Evolutionary conservation across 2,797 vertebrate species (phyloP).

Genomic region (Florisuga fusca): DNA sequence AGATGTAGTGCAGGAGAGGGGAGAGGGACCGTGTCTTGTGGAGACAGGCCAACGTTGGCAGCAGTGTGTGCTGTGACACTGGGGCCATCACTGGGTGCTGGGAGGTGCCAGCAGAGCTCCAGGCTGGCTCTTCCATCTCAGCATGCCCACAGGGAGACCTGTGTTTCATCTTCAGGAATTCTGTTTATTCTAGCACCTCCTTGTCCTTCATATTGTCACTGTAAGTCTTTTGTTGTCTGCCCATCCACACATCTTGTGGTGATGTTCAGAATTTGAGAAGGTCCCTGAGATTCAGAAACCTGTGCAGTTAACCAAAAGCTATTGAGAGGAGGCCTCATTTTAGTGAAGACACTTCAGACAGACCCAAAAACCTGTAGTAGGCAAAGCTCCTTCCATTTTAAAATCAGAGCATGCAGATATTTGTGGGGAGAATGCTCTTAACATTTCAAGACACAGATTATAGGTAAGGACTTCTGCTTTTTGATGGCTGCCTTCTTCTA

Average conservation of each 20-base stretch:
- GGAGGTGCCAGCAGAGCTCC: background rate
- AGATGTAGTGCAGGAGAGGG: background rate
- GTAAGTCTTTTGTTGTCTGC: too few species aligned
- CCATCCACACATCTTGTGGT: background rate
- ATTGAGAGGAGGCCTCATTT: background rate
- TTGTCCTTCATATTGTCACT: too few species aligned
- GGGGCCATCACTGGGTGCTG: background rate
- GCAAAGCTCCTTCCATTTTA: background rate
- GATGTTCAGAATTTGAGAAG: background rate
- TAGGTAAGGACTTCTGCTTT: background rate
- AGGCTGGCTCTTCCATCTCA: background rate
- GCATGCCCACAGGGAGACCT: background rate
- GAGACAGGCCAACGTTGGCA: background rate
- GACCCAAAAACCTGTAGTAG: background rate
- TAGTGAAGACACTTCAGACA: background rate
- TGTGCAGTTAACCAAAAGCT: background rate
- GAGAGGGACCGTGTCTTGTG: background rate
- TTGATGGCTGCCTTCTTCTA: background rate
- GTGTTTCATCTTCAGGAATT: too few species aligned
- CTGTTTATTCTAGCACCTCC: too few species aligned
- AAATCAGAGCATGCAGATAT: background rate
- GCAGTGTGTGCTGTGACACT: background rate
- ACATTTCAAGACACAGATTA: background rate
- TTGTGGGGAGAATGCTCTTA: background rate
- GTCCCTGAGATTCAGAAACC: background rate